phyloP scores from a whole-genome alignment of 2,113 vertebrate genomes.

The Camarhynchus parvulus region DNA sequence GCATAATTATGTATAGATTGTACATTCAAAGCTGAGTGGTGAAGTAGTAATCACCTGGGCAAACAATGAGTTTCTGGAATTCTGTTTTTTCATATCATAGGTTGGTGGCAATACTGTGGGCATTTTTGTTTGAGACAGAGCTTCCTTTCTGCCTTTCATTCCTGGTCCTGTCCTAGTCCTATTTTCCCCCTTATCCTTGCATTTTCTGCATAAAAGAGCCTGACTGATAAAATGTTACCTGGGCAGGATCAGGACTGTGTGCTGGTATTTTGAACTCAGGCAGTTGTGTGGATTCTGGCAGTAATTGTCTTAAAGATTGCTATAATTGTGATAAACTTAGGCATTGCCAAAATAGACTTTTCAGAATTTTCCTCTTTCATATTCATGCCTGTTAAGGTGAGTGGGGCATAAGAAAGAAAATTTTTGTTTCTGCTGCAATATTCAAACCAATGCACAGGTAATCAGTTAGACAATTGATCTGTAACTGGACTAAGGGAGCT shows the following conservation, averaged over 20 bases:
- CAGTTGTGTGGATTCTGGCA: neutral
- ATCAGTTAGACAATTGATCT: neutral
- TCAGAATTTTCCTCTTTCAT: neutral
- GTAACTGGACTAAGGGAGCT: neutral
- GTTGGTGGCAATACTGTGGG: neutral
- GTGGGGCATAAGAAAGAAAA: neutral
- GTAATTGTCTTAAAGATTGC: neutral
- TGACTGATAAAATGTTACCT: neutral
- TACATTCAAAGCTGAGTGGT: neutral
- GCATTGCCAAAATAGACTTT: neutral
- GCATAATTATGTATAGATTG: neutral
- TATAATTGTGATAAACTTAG: neutral
- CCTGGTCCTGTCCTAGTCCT: rapidly evolving
- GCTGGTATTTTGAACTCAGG: neutral
- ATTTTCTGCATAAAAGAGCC: neutral
- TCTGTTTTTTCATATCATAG: neutral
- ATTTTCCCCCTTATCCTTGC: neutral
- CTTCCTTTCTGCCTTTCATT: neutral
- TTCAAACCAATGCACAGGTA: neutral
- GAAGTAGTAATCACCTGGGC: neutral
- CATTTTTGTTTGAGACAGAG: neutral
- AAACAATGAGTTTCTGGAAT: neutral
- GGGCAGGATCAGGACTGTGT: neutral
- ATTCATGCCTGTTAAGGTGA: neutral
- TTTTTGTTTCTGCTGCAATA: neutral